Percentiles rank a stretch among this genome's conserved stretches.
Evolutionary conservation across 2,797 vertebrate genomes (phyloP).

Genomic region (Acestrorhynchus altus): DNA sequence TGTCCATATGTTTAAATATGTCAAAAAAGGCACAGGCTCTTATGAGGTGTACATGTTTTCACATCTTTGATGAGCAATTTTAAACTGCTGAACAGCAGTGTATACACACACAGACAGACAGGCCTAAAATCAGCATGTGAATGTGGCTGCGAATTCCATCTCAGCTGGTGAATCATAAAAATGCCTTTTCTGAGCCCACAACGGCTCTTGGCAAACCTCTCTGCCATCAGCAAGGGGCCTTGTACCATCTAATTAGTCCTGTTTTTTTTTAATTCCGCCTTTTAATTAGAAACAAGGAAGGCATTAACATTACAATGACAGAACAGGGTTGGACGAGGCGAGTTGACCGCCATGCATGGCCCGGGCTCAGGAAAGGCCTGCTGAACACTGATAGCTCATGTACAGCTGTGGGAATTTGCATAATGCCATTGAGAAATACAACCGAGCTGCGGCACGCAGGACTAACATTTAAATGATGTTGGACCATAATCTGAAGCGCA

Average conservation of each 20-base stretch:
- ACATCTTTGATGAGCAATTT: neutral
- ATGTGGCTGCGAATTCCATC: constrained; percentile 42
- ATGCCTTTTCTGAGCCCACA: constrained; percentile 40
- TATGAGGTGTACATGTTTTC: neutral
- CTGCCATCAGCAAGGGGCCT: constrained; percentile 59
- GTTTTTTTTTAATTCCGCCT: constrained; percentile 71
- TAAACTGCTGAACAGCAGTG: neutral
- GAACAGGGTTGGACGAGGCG: constrained; percentile 59
- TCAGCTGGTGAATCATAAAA: constrained; percentile 48
- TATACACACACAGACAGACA: neutral
- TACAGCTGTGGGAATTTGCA: constrained; percentile 51
- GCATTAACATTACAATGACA: constrained; percentile 76
- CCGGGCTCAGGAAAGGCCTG: constrained; percentile 26
- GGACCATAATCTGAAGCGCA: constrained; percentile 9
- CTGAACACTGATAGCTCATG: constrained; percentile 19
- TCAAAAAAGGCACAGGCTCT: too few species aligned
- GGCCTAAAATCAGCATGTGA: constrained; percentile 26
- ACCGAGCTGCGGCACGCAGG: constrained; percentile 3
- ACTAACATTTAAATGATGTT: neutral
- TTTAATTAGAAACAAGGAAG: constrained; percentile 79
- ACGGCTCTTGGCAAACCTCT: constrained; percentile 64
- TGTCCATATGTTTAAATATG: too few species aligned
- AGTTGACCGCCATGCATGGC: constrained; percentile 43
- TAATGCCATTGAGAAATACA: constrained; percentile 43
- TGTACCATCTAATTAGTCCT: constrained; percentile 77